Base-by-base conservation (phyloP, 1,140 invertebrate genomes). In the Sesamia nonagrioides region DNA sequence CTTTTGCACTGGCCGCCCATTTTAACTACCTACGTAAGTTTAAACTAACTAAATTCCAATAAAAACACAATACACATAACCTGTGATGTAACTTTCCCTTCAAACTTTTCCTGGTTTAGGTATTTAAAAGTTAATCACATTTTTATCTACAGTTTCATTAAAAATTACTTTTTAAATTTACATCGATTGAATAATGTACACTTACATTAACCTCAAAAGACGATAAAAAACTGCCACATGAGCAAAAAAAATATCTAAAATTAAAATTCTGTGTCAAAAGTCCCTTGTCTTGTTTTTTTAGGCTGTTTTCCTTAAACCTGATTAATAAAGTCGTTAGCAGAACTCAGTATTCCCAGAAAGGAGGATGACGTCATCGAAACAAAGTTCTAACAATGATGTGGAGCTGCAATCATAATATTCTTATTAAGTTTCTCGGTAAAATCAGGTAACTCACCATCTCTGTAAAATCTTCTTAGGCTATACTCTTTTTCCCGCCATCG, bases 401-500 rank as follows among this genome's bases (percentile, higher is more conserved):
- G 7, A 42, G 1, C 40, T 42, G 7, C 11, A 72, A 48, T 21
- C 17, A 54, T n/a, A n/a, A n/a, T n/a, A n/a, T n/a, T n/a, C n/a
- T n/a, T n/a, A n/a, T n/a, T n/a, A n/a, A n/a, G n/a, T n/a, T n/a
- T n/a, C n/a, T n/a, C n/a, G n/a, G n/a, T n/a, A n/a, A n/a, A n/a
- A n/a, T n/a, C n/a, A n/a, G n/a, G n/a, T 48, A 54, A 69, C 85
- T 72, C 81, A 89, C 96, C 96, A 13, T 95, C 93, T 8, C 86
- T 84, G 56, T 96, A 92, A 90, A 97, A 97, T 74, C 95, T 92
- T 58, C 94, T 90, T 1, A 98, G 91, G 42, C 90, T 91, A 54
- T 93, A 87, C 91, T 98, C 97, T 86, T 98, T 98, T 40, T 96
- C 93, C 4, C 84, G 87, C 98, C 98, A 98, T n/a, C 96, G 93